These are phyloP conservation scores for Microplitis manilae DNA, from an alignment of 2,888 invertebrate species.

Conservation along the genomic window DNA sequence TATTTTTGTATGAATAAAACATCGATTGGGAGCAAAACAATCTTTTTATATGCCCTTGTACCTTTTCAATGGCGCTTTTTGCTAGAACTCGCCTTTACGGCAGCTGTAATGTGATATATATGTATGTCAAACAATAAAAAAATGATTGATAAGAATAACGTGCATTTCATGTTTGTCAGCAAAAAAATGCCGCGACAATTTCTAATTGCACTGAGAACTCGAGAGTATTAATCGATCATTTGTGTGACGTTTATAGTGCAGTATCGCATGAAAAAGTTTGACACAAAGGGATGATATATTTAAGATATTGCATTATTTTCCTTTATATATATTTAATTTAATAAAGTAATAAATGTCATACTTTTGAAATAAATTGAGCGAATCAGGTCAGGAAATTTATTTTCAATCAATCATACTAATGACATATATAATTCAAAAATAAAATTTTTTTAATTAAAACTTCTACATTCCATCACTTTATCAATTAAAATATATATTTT, in stretches of 20 bases:
- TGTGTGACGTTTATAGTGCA: neutral
- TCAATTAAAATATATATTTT: too few relatives aligned
- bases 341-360: neutral
- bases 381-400: neutral
- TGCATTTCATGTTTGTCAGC: neutral
- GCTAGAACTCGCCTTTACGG: too few relatives aligned
- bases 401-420: neutral
- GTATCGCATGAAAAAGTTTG: neutral
- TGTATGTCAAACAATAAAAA: neutral
- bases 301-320: neutral
- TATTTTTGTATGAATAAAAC: too few relatives aligned
- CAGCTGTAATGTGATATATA: neutral
- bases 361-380: too few relatives aligned
- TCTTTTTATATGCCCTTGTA: too few relatives aligned
- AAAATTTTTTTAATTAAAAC: too few relatives aligned
- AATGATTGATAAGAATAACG: neutral
- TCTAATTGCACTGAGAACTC: constrained; percentile 4
- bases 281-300: neutral
- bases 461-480: too few relatives aligned
- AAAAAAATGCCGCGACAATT: neutral
- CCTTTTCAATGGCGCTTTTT: too few relatives aligned
- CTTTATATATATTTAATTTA: neutral
- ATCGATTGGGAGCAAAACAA: too few relatives aligned
- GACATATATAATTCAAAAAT: too few relatives aligned
- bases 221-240: constrained; percentile 7